A percentile compares a stretch with the other conserved stretches of the same genome.
These are phyloP conservation scores for Passer domesticus DNA, from an alignment of 2,113 vertebrate species.

Conservation along the genomic window DNA sequence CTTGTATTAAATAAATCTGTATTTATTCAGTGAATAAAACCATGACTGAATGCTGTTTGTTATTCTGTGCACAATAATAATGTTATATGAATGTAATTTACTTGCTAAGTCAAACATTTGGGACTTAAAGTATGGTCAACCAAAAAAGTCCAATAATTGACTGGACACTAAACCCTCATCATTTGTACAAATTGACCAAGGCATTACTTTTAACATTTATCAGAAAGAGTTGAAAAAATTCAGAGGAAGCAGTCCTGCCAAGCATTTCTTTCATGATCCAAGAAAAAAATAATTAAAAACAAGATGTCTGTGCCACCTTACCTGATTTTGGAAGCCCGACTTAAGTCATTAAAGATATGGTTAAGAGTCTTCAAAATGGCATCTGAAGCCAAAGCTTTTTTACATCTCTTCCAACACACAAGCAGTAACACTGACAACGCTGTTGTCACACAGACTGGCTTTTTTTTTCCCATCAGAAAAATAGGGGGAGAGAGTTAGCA, in stretches of 20 bases:
- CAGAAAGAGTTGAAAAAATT: background rate
- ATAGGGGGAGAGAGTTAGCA: background rate
- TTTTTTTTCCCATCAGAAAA: background rate
- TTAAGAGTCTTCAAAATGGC: background rate
- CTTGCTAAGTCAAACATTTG: background rate
- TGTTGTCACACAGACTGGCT: accelerated
- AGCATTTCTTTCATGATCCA: background rate
- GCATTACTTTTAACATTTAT: background rate
- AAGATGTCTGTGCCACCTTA: background rate
- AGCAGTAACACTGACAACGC: background rate
- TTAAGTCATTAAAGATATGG: background rate
- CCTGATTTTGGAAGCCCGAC: background rate
- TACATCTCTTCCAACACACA: background rate
- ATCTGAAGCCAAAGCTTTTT: background rate
- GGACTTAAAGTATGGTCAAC: background rate
- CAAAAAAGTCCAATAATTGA: background rate
- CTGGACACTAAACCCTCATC: background rate
- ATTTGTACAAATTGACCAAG: background rate
- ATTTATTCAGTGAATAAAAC: background rate
- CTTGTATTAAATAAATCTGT: background rate
- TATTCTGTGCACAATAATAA: background rate
- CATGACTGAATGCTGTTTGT: background rate
- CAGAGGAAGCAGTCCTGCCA: background rate
- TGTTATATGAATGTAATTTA: background rate
- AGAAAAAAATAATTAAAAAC: background rate